phyloP scores from a whole-genome alignment of 2,888 invertebrate genomes.

The Philereme transversata region DNA sequence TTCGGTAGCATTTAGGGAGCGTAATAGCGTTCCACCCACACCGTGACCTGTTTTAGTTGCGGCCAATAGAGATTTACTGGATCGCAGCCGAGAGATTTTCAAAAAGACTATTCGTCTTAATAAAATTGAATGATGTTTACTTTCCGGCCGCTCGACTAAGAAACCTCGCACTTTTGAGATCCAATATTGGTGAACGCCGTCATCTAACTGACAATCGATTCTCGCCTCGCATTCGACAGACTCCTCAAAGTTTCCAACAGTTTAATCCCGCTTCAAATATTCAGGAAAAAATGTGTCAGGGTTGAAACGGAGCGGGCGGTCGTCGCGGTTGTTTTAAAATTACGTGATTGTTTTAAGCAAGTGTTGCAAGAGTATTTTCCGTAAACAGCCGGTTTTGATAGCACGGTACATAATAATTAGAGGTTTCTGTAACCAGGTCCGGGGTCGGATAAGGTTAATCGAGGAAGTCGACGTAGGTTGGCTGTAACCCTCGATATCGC shows the following conservation, averaged over 20 bases:
- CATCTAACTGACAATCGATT: slow-evolving; percentile 61
- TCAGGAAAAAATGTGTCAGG: slow-evolving; percentile 58
- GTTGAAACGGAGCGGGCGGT: slow-evolving; percentile 44
- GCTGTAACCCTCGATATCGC: slow-evolving; percentile 59
- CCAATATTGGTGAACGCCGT: slow-evolving; percentile 49
- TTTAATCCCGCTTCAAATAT: slow-evolving; percentile 72
- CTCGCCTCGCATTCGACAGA: slow-evolving; percentile 57
- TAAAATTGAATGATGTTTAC: slow-evolving; percentile 78
- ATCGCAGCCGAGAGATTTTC: slow-evolving; percentile 72
- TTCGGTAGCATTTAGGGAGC: slow-evolving; percentile 82
- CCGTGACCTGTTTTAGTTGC: slow-evolving; percentile 83
- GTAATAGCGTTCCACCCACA: slow-evolving; percentile 73
- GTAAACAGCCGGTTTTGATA: slow-evolving; percentile 14
- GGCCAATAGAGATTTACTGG: slow-evolving; percentile 83
- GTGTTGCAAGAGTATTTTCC: slow-evolving; percentile 21
- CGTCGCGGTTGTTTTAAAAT: slow-evolving; percentile 25
- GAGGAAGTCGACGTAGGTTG: slow-evolving; percentile 49
- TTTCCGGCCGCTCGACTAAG: slow-evolving; percentile 64
- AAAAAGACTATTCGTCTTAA: slow-evolving; percentile 68
- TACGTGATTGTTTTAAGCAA: slow-evolving; percentile 32
- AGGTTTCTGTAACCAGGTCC: slow-evolving; percentile 37
- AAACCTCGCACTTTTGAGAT: slow-evolving; percentile 47
- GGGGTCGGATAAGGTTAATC: slow-evolving; percentile 58
- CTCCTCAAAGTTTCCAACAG: slow-evolving; percentile 70
- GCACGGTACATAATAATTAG: slow-evolving; percentile 43